Base-by-base conservation (phyloP, 2,113 vertebrate genomes). In the Catharus bicknelli region DNA sequence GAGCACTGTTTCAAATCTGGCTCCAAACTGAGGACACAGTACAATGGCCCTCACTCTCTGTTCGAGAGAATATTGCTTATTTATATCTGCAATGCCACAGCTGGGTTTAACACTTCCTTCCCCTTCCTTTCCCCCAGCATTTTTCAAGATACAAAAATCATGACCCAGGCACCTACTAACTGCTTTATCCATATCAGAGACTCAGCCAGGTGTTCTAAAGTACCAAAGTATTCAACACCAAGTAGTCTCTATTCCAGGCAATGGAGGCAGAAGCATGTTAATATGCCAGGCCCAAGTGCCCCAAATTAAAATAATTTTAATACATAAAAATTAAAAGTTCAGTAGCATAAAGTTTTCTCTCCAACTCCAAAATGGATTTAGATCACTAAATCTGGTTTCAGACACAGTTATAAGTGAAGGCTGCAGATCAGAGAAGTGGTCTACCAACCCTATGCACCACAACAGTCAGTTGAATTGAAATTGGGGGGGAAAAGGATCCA, bases 121-220 rank as follows among this genome's bases (percentile, higher is more conserved):
- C 20, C 23, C 17, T 18, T 7, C 14, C 2, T 15, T 13, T 0
- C 16, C 16, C 7, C 3, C 3, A 8, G 20, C 4, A 9, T 14
- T 84, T 81, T 67, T 75, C n/a, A 75, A 63, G 45, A 64, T 29
- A 13, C 48, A 75, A 63, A 81, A 57, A 43, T 76, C 34, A 91
- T 3, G 20, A 63, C 10, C 29, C 40, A 63, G 32, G 48, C 13
- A 53, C 19, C 42, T 40, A 40, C 9, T 86, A 38, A 76, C 20
- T 64, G 36, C 15, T 45, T 32, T 61, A 40, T 10, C 50, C 25
- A 4, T 12, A 43, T 14, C 29, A 67, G 57, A 81, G 47, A 34
- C 50, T 68, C 45, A 61, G 2, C 3, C 34, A 64, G 13, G 15
- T 42, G 48, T 14, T 94, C 40, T 40, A 40, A 40, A 40, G 40